Base-by-base conservation (phyloP, 1,140 invertebrate genomes). In the Galleria mellonella region DNA sequence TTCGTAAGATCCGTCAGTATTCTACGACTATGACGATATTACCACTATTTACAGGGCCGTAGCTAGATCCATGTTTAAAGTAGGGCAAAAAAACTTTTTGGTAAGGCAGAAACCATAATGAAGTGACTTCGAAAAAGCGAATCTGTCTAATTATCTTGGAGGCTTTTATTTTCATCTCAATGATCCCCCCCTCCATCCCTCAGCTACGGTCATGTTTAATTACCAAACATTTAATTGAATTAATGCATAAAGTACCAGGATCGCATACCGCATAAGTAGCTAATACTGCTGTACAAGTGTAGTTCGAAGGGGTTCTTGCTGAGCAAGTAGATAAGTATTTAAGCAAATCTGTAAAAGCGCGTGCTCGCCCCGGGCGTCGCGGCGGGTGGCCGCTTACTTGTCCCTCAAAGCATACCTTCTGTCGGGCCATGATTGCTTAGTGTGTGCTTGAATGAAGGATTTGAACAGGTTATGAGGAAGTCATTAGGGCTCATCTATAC, bases 381-480 rank as follows among this genome's bases (percentile, higher is more conserved):
- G 62, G 40, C 57, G 70, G 72, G 69, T 72, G 77, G 76, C 73
- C 53, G 54, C 45, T 32, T 35, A 52, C 47, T 54, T 54, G 57
- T 37, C 49, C 51, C 59, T 56, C 64, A 72, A 72, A 73, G 62
- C 60, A 60, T 55, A 74, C 75, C 60, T 72, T 52, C 57, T 73
- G 68, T 68, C 61, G 47, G 32, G 31, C 36, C 51, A 55, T 75
- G 75, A 69, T 63, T 56, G 64, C 60, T 44, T 60, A 56, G 55
- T 65, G 53, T 65, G 53, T 28, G 4, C 49, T 37, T 48, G 57
- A 64, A 51, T 58, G 53, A 62, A 60, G 55, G 52, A 51, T 63
- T 53, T 41, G 46, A 39, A 30, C 31, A 40, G 46, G 13, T 32
- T 27, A 37, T 13, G 6, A 31, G 46, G 12, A 30, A 48, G 28